These are phyloP conservation scores for Rhingia rostrata DNA, from an alignment of 2,888 invertebrate genomes.

Conservation along the genomic window DNA sequence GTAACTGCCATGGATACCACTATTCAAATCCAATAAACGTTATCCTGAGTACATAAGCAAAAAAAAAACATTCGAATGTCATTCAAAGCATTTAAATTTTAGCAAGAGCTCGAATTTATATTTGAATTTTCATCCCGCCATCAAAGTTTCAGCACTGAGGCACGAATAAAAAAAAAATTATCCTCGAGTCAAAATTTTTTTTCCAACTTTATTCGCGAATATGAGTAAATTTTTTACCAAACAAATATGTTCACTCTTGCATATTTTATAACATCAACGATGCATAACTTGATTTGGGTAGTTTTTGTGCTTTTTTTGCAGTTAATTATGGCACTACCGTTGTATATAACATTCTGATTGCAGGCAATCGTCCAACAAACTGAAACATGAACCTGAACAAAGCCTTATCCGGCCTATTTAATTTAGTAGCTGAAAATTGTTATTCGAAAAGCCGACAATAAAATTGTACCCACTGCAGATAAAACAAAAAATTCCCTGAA, in stretches of 20 bases:
- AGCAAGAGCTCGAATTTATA: too few species aligned
- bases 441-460: constrained; percentile 11
- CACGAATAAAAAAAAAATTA: too few species aligned
- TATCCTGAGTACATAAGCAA: too few species aligned
- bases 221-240: constrained; percentile 1
- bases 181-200: too few species aligned
- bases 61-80: too few species aligned
- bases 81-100: too few species aligned
- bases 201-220: background rate
- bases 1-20: too few species aligned
- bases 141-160: too few species aligned
- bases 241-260: constrained; percentile 41
- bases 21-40: too few species aligned
- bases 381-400: constrained; percentile 21
- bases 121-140: too few species aligned
- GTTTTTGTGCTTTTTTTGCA: constrained; percentile 29
- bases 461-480: constrained; percentile 20
- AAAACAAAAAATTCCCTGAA: constrained; percentile 23
- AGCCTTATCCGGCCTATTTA: constrained; percentile 32
- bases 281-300: constrained; percentile 48
- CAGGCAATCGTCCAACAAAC: constrained; percentile 35
- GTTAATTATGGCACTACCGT: constrained; percentile 41
- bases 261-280: constrained; percentile 51
- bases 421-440: constrained; percentile 26
- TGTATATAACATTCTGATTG: constrained; percentile 15